Base-by-base conservation (phyloP, 2,888 invertebrate species). In the Perdita meconis region DNA sequence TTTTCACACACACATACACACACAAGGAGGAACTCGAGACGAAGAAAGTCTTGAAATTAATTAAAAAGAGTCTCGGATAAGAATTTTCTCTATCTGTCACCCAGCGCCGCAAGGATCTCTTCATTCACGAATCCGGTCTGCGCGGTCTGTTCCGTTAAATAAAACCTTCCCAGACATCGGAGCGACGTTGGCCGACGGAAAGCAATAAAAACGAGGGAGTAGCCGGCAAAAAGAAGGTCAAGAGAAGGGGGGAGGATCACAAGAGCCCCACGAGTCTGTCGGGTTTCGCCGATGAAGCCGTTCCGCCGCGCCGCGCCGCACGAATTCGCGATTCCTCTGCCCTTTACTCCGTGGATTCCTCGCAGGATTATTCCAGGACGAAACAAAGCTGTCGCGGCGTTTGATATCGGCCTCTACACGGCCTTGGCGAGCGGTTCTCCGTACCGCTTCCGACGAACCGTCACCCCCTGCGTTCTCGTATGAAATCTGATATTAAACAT, bases 321-420 rank as follows among this genome's bases (percentile, higher is more conserved):
- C 60, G 56, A 69, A 30, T 70, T 65, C 78, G 36, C 40, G 51
- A 4, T 34, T 68, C 42, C 66, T 65, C 50, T 57, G 8, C 24
- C 50, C 66, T 60, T 78, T 77, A 76, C 76, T 78, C 83, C 65
- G 68, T 85, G 87, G 88, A 90, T 90, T 90, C 89, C 89, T 89
- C 83, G 81, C 87, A 85, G 90, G 90, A 90, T 91, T 90, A 90
- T 88, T 87, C 82, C 82, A 83, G 78, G 30, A 81, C 78, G 88
- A 90, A 91, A 90, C 91, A 91, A 90, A 91, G 90, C 91, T 89
- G 90, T 90, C 89, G 85, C 83, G 89, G 86, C 88, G 89, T 89
- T 91, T 91, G 90, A 91, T 91, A 91, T 89, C 86, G 87, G 89
- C 88, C 88, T 90, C 89, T 89, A 86, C 88, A 85, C 84, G 85